These are phyloP conservation scores for Teleiodes luculella DNA, from an alignment of 2,888 invertebrate species.

Conservation along the genomic window DNA sequence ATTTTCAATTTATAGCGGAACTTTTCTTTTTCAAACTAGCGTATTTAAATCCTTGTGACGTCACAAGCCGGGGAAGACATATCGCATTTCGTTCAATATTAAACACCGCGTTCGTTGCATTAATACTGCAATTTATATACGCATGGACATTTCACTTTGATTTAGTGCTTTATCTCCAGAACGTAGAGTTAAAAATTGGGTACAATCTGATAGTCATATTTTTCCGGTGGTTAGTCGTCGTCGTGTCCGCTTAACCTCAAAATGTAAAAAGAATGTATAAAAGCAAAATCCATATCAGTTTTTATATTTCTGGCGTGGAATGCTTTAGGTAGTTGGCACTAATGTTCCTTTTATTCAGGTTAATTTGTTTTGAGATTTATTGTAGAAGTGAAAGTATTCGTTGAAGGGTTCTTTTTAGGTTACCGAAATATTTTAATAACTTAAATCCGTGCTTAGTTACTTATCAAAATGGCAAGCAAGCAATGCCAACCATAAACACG, in stretches of 20 bases:
- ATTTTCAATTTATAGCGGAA: too few relatives aligned
- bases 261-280: slow-evolving; percentile 4
- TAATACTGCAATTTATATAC: slow-evolving; percentile 19
- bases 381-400: too few relatives aligned
- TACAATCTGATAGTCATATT: background rate
- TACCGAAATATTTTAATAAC: too few relatives aligned
- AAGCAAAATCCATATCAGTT: slow-evolving; percentile 10
- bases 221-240: background rate
- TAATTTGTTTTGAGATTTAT: background rate
- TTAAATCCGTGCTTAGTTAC: too few relatives aligned
- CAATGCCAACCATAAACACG: too few relatives aligned
- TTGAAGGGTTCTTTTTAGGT: too few relatives aligned
- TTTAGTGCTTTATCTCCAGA: background rate
- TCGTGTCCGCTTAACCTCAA: background rate
- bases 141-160: background rate
- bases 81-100: slow-evolving; percentile 28
- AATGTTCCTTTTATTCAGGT: background rate
- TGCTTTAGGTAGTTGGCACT: slow-evolving; percentile 25
- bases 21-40: too few relatives aligned
- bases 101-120: slow-evolving; percentile 28
- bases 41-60: too few relatives aligned
- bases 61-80: slow-evolving; percentile 17
- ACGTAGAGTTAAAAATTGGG: background rate
- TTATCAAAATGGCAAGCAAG: too few relatives aligned
- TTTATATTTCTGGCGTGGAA: background rate